These are phyloP conservation scores for Spongilla lacustris DNA, from an alignment of 37 sponge, comb jelly and placozoan species.

Conservation along the genomic window DNA sequence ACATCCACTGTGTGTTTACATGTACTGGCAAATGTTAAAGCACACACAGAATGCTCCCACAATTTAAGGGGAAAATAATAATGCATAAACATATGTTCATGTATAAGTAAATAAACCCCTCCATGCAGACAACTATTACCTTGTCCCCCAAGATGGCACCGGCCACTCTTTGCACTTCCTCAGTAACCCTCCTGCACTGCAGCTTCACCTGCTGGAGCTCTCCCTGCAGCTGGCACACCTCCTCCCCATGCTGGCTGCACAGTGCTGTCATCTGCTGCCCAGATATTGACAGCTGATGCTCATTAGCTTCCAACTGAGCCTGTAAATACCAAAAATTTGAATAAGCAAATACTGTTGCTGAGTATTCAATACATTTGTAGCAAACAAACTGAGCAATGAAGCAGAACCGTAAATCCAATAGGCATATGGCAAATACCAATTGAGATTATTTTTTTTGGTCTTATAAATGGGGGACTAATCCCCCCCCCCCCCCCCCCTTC, in stretches of 20 bases:
- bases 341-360: no score
- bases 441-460: no score
- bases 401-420: no score
- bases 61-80: background rate
- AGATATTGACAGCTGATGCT: background rate
- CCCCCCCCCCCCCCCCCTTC: no score
- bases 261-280: background rate
- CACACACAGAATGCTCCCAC: background rate
- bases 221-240: background rate
- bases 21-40: background rate
- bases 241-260: background rate
- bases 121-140: background rate
- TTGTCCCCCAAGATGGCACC: background rate
- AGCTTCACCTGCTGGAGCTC: constrained; percentile 4
- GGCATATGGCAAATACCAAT: no score
- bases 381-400: no score
- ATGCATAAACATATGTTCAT: background rate
- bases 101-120: background rate
- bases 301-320: background rate
- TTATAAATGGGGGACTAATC: no score
- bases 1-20: no score
- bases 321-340: no score
- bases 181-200: background rate
- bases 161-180: background rate
- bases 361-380: no score